A percentile compares a stretch with the other conserved stretches of the same genome.
Evolutionary conservation across 1,140 invertebrate species (phyloP).

Genomic region (Eciton burchellii): DNA sequence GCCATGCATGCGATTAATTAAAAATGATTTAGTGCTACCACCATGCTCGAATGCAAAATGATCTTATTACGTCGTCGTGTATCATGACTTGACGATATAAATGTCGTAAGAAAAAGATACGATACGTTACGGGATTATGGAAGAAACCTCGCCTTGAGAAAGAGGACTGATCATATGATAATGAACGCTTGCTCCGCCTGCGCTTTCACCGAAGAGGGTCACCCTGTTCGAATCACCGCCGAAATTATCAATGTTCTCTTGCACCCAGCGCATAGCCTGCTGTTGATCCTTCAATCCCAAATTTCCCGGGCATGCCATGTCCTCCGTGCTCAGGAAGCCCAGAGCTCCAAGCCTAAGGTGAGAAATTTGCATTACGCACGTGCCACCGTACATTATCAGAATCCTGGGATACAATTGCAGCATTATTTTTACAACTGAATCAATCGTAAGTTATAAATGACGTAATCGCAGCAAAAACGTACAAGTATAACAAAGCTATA

Average conservation of each 20-base stretch:
- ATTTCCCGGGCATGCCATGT: slow-evolving; percentile 88
- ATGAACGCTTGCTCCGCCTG: slow-evolving; percentile 89
- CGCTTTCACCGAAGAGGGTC: slow-evolving; percentile 91
- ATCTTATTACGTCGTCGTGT: too few species aligned
- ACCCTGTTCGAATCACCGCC: slow-evolving; percentile 89
- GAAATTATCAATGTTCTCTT: slow-evolving; percentile 89
- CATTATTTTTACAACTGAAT: too few species aligned
- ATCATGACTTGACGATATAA: neutral
- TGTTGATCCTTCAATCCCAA: slow-evolving; percentile 91
- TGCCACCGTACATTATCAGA: neutral
- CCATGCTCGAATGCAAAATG: neutral
- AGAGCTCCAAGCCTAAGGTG: slow-evolving; percentile 87
- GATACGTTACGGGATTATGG: neutral
- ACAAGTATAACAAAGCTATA: too few species aligned
- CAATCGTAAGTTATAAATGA: too few species aligned
- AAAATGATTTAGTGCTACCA: neutral
- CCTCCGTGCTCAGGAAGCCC: slow-evolving; percentile 89
- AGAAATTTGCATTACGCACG: neutral
- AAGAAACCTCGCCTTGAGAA: slow-evolving; percentile 85
- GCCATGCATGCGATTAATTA: slow-evolving; percentile 20
- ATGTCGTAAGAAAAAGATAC: neutral
- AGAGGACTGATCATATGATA: slow-evolving; percentile 90
- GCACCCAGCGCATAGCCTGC: slow-evolving; percentile 90
- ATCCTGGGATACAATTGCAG: neutral
- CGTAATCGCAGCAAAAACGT: neutral